A percentile compares a stretch with the other conserved stretches of the same genome.
phyloP scores from a whole-genome alignment of 37 sponge, comb jelly and placozoan species.

The Ianthella basta region DNA sequence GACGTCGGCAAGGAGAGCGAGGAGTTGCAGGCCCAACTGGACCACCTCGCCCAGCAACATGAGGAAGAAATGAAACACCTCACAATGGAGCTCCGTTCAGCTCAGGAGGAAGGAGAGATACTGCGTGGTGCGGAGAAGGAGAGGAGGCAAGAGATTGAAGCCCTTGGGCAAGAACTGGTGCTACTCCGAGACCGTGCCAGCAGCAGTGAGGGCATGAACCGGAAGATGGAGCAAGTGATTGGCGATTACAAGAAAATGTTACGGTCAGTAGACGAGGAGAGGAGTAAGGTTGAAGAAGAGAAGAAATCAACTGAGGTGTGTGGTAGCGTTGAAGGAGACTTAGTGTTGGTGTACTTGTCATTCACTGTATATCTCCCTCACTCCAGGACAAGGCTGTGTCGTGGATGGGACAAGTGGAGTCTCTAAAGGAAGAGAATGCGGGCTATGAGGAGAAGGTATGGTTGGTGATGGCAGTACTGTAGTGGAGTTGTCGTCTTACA shows the following conservation, averaged over 20 bases:
- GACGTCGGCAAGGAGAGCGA: slow-evolving; percentile 7
- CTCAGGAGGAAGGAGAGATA: background rate
- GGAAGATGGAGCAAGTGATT: slow-evolving; percentile 42
- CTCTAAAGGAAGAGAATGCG: background rate
- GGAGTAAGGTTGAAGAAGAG: slow-evolving; percentile 19
- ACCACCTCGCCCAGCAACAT: slow-evolving; percentile 31
- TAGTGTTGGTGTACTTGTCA: background rate
- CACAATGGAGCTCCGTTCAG: slow-evolving; percentile 11
- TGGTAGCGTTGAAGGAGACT: background rate
- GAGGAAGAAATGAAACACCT: slow-evolving; percentile 14
- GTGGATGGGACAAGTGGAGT: slow-evolving; percentile 4
- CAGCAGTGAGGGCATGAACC: background rate
- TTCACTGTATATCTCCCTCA: background rate
- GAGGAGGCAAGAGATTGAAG: slow-evolving; percentile 1
- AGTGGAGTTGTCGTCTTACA: too few relatives aligned
- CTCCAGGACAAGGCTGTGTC: background rate
- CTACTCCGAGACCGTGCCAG: background rate
- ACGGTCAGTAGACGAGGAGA: slow-evolving; percentile 38
- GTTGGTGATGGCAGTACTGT: too few relatives aligned
- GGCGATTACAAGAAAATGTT: slow-evolving; percentile 59
- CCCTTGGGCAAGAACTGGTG: background rate
- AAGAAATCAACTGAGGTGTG: slow-evolving; percentile 21
- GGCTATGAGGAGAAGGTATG: background rate
- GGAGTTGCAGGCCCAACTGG: slow-evolving; percentile 34
- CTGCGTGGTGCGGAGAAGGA: background rate